phyloP scores from a whole-genome alignment of 2,888 invertebrate genomes.

The Eugnorisma glareosa region DNA sequence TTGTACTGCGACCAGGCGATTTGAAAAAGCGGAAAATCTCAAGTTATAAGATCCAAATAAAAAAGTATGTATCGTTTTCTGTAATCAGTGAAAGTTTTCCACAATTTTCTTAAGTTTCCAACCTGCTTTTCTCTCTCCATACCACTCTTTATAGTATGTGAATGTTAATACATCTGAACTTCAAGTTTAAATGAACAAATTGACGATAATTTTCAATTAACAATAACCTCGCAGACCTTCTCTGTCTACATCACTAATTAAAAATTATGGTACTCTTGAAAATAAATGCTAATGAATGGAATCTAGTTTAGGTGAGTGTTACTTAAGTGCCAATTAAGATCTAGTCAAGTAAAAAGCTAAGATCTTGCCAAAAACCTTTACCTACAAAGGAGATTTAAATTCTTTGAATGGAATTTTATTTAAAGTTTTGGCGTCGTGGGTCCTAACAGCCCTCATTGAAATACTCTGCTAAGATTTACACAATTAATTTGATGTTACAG shows the following conservation, averaged over 20 bases:
- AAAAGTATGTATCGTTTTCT: not conserved
- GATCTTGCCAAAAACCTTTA: not conserved
- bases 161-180: not conserved
- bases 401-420: not conserved
- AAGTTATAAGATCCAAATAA: not conserved
- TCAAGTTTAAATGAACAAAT: slow-evolving; percentile 22
- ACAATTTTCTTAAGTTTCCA: not conserved
- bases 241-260: slow-evolving; percentile 27
- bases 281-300: slow-evolving; percentile 25
- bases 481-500: not conserved
- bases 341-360: not conserved
- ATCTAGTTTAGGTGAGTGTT: slow-evolving; percentile 34
- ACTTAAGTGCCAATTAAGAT: not conserved
- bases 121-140: not conserved
- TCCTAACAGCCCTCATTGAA: not conserved
- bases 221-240: slow-evolving; percentile 16
- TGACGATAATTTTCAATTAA: slow-evolving; percentile 20
- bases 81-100: not conserved
- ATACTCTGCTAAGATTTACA: not conserved
- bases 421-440: not conserved
- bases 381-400: not conserved
- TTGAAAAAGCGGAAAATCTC: too few species aligned
- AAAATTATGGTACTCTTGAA: slow-evolving; percentile 11
- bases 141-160: not conserved
- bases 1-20: not conserved